These are phyloP conservation scores for Tyria jacobaeae DNA, from an alignment of 2,888 invertebrate species.

Conservation along the genomic window DNA sequence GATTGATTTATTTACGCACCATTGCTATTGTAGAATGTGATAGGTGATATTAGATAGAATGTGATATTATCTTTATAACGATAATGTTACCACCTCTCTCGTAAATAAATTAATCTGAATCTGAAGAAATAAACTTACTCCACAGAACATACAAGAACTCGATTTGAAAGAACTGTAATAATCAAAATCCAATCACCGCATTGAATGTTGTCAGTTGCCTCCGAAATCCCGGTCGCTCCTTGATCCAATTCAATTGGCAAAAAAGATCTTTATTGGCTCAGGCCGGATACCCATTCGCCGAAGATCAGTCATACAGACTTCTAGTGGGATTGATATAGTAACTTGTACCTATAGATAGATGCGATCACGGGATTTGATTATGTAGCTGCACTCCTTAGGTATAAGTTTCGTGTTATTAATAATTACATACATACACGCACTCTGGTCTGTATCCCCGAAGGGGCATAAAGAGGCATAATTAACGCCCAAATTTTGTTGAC, in stretches of 20 bases:
- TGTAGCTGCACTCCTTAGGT: background rate
- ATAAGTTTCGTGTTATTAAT: background rate
- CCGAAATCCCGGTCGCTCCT: constrained; percentile 57
- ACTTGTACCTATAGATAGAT: constrained; percentile 53
- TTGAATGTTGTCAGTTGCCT: constrained; percentile 54
- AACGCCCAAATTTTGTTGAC: no score
- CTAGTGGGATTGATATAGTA: constrained; percentile 70
- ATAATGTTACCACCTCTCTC: no score
- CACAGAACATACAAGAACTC: background rate
- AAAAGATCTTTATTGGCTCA: constrained; percentile 77
- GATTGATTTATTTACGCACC: no score
- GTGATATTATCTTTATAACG: no score
- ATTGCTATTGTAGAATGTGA: no score
- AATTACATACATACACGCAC: no score
- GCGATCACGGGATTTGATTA: background rate
- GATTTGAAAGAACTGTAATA: constrained; percentile 32
- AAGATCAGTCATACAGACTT: constrained; percentile 71
- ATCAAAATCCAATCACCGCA: constrained; percentile 59
- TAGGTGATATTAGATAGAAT: no score
- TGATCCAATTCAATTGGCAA: constrained; percentile 74
- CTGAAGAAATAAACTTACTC: constrained; percentile 12
- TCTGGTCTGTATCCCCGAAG: no score
- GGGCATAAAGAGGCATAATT: no score
- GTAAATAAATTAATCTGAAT: no score
- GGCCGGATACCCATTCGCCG: constrained; percentile 68